Percentiles rank a stretch among this genome's conserved stretches.
Evolutionary conservation across 2,113 vertebrate species (phyloP).

Genomic region (Gasterosteus nipponicus): DNA sequence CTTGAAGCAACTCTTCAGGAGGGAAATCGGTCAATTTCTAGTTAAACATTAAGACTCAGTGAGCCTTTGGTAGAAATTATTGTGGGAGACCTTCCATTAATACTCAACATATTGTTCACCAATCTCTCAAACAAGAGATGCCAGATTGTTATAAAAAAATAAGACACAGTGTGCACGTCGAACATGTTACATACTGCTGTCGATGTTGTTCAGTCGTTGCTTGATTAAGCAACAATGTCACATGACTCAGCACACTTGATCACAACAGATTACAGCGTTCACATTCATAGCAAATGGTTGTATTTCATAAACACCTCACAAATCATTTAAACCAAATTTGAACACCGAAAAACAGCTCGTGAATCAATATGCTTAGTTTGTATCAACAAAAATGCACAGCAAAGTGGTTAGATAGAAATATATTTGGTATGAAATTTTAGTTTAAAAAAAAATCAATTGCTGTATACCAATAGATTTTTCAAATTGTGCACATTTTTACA

Average conservation of each 20-base stretch:
- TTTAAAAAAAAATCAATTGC: conserved; percentile 46
- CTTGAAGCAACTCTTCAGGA: neutral
- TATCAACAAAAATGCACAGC: conserved; percentile 64
- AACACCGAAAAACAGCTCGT: conserved; percentile 25
- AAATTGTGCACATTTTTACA: conserved; percentile 33
- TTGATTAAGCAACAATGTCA: neutral
- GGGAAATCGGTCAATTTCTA: neutral
- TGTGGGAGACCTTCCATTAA: neutral
- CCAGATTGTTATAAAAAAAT: neutral
- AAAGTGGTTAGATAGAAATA: conserved; percentile 63
- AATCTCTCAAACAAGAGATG: neutral
- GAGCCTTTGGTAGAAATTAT: conserved; percentile 12
- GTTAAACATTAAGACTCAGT: conserved; percentile 28
- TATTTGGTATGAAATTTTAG: conserved; percentile 59
- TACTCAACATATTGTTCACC: conserved; percentile 1
- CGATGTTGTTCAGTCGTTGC: neutral
- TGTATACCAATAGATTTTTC: conserved; percentile 12
- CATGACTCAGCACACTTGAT: conserved; percentile 1
- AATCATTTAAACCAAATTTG: conserved; percentile 20
- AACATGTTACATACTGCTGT: conserved; percentile 2
- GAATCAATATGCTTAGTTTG: conserved; percentile 28
- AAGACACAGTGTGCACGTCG: conserved; percentile 11
- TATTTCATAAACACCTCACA: conserved; percentile 22
- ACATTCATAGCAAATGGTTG: conserved; percentile 42
- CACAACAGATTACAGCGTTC: conserved; percentile 26